Evolutionary conservation across 2,888 invertebrate genomes (phyloP), one percentile per base, ranked within the genome.

Genomic region (Scotopteryx bipunctaria): DNA sequence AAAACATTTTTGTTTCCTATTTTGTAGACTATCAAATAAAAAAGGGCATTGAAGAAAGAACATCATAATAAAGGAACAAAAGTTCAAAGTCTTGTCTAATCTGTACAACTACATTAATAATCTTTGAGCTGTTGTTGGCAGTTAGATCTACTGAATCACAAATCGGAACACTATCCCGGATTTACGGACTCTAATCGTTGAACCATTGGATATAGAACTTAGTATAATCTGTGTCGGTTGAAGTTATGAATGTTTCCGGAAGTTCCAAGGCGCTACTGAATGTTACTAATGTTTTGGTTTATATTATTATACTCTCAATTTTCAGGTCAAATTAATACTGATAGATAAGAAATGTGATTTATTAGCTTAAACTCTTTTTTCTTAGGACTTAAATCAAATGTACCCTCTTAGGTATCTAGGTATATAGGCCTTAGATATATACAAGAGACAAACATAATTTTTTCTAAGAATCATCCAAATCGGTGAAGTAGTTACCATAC

Each of bases 141-240:
- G 61, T 64, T 67, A 69, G 58, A 50, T 55, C 45, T 63, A 63
- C 66, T 63, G 69, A 67, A 68, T 73, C 64, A 67, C 64, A 65
- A 72, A 66, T 66, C 63, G 57, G 63, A 63, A 62, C 63, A 65
- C 52, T 61, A 59, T 59, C 61, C 54, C 41, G 59, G 73, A 51
- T 76, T 76, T 65, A 73, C 69, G 55, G 53, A 54, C 49, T 44
- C 51, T 66, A 67, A 67, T 69, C 61, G 60, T 8, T 17, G 21
- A 40, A 45, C 40, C 35, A 40, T 31, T 55, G 44, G 64, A 43
- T 57, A 50, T 49, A 37, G 37, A 45, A 45, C 23, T 43, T 32
- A 23, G 14, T 49, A 15, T 40, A 33, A 38, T 44, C 8, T 27
- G 45, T 35, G 33, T 42, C 42, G 43, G 44, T 44, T 36, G 5